A percentile compares a stretch with the other conserved stretches of the same genome.
Conservation (phyloP, 1,140 invertebrate species). For the Drosophila funebris region DNA sequence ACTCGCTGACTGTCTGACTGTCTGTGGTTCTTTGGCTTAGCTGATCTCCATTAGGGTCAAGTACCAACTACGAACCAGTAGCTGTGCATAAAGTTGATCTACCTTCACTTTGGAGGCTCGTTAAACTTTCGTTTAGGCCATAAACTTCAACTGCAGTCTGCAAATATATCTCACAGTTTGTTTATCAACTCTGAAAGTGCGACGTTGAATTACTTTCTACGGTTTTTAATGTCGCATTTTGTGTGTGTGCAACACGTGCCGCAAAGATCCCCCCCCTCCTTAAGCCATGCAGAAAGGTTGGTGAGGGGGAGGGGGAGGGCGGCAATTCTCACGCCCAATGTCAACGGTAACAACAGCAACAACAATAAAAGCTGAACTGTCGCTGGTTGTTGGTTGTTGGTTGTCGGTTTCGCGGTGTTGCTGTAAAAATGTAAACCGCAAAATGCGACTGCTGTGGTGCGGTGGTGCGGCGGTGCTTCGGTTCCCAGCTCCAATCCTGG, state of each 20-base stretch:
- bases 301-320: too few species aligned
- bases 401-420: neutral
- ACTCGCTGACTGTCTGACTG: too few species aligned
- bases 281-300: neutral
- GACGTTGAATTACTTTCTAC: conserved; percentile 40
- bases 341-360: conserved; percentile 5
- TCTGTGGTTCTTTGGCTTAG: neutral
- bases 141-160: neutral
- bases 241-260: conserved; percentile 53
- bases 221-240: neutral
- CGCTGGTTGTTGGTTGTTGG: neutral
- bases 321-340: conserved; percentile 60
- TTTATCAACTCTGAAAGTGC: conserved; percentile 39
- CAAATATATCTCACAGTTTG: conserved; percentile 19
- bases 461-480: conserved; percentile 14
- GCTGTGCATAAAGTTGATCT: conserved; percentile 21
- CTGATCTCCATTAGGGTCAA: conserved; percentile 58
- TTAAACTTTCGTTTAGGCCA: conserved; percentile 47
- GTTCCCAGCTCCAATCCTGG: conserved; percentile 45
- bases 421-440: conserved; percentile 54
- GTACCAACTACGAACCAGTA: conserved; percentile 1
- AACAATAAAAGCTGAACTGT: conserved; percentile 2
- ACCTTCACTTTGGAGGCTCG: conserved; percentile 14
- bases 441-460: conserved; percentile 54
- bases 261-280: neutral